These are phyloP conservation scores for Nasonovia ribisnigri DNA, from an alignment of 2,888 invertebrate species.

Conservation along the genomic window DNA sequence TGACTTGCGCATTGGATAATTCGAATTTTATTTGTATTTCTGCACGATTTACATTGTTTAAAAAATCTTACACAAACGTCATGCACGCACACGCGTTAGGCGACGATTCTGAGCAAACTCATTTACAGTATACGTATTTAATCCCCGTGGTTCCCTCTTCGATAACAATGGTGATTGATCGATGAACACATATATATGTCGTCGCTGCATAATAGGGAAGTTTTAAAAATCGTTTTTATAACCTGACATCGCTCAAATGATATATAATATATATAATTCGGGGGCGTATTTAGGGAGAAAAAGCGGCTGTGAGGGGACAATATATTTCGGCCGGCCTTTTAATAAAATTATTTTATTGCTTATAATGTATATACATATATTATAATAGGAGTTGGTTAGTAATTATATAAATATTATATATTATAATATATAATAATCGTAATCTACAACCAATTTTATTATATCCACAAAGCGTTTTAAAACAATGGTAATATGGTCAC, in stretches of 20 bases:
- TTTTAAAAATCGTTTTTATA: constrained; percentile 38
- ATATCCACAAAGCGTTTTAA: not conserved
- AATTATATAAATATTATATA: not conserved
- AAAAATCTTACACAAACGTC: not conserved
- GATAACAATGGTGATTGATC: constrained; percentile 31
- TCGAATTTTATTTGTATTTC: not conserved
- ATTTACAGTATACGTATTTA: not conserved
- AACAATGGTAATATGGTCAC: not conserved
- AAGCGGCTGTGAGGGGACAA: not conserved
- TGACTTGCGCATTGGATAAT: not conserved
- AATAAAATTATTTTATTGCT: not conserved
- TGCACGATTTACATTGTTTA: not conserved
- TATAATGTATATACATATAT: not conserved
- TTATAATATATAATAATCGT: too few relatives aligned
- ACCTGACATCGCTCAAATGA: constrained; percentile 3
- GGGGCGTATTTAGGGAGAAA: not conserved
- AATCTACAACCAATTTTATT: not conserved
- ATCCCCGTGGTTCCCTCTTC: not conserved
- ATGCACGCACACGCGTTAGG: not conserved
- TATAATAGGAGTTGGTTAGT: not conserved
- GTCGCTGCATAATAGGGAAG: not conserved
- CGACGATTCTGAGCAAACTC: not conserved
- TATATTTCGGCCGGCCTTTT: not conserved
- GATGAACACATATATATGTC: not conserved
- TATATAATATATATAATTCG: not conserved